Evolutionary conservation across 2,888 invertebrate species (phyloP).

Genomic region (Dynastes maya): DNA sequence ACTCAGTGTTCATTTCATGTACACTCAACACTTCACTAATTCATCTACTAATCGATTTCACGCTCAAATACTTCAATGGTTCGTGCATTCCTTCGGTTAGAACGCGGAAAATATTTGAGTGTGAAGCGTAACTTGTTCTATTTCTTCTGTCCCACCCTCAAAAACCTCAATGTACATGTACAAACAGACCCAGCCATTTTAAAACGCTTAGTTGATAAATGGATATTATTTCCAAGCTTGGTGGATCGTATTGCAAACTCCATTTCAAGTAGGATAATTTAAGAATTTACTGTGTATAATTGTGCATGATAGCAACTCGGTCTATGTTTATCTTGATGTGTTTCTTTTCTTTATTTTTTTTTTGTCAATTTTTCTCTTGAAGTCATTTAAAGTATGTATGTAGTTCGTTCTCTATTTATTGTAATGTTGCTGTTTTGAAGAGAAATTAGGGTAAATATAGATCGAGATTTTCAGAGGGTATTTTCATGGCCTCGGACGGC

Average conservation of each 20-base stretch:
- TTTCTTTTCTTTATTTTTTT: constrained; percentile 32
- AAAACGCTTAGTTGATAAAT: constrained; percentile 53
- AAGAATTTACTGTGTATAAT: constrained; percentile 59
- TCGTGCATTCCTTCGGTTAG: neutral
- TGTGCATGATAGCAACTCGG: constrained; percentile 63
- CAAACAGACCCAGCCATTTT: constrained; percentile 51
- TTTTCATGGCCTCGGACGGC: constrained; percentile 67
- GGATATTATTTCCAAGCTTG: constrained; percentile 57
- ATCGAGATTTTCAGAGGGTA: constrained; percentile 62
- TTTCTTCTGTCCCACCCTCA: constrained; percentile 35
- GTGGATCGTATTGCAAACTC: constrained; percentile 64
- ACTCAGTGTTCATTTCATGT: constrained; percentile 49
- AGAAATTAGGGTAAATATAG: constrained; percentile 57
- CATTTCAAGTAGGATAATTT: constrained; percentile 59
- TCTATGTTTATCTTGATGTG: constrained; percentile 58
- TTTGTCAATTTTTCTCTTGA: neutral
- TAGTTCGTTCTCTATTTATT: neutral
- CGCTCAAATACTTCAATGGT: constrained; percentile 31
- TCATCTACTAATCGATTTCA: constrained; percentile 38
- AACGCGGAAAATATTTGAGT: constrained; percentile 29
- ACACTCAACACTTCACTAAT: constrained; percentile 51
- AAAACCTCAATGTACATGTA: constrained; percentile 33
- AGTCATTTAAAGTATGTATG: constrained; percentile 5
- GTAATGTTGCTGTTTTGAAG: neutral
- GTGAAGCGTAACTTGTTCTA: constrained; percentile 24